Percentiles rank a stretch among this genome's conserved stretches.
phyloP scores from a whole-genome alignment of 2,797 vertebrate genomes.

The Ctenopoma kingsleyae region DNA sequence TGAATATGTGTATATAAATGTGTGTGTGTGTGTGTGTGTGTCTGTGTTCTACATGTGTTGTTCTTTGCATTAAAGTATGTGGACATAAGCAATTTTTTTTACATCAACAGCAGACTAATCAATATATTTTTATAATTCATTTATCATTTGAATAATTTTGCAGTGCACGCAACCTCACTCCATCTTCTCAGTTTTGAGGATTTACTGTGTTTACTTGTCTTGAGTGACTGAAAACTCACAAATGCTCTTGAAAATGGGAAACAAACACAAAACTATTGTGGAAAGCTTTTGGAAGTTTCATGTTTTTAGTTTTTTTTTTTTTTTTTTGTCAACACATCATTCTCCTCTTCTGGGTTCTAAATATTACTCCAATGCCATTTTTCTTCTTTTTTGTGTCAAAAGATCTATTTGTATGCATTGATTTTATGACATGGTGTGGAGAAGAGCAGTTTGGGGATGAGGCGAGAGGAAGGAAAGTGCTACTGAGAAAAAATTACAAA shows the following conservation, averaged over 20 bases:
- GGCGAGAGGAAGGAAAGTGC: constrained; percentile 39
- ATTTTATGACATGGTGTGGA: constrained; percentile 67
- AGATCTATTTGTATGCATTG: constrained; percentile 58
- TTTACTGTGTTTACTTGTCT: constrained; percentile 3
- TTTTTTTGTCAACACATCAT: constrained; percentile 22
- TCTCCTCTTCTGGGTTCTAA: background rate
- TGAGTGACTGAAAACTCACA: background rate
- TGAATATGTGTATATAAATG: constrained; percentile 1
- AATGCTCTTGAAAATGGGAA: no score
- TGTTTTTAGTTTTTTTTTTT: background rate
- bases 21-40: background rate
- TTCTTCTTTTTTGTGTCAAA: constrained; percentile 50
- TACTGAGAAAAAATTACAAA: constrained; percentile 42
- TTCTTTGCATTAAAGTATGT: background rate
- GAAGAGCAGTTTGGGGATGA: constrained; percentile 28
- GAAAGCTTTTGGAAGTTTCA: constrained; percentile 8
- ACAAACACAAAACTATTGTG: no score
- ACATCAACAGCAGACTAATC: background rate
- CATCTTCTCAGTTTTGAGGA: background rate
- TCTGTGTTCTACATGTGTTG: background rate
- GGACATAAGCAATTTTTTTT: background rate
- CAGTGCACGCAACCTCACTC: no score
- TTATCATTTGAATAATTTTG: no score
- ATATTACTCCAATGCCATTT: constrained; percentile 39
- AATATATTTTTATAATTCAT: no score